Percentiles rank a stretch among this genome's conserved stretches.
These are phyloP conservation scores for Dicrostonyx torquatus DNA, from an alignment of 2,797 vertebrate species.

Conservation along the genomic window DNA sequence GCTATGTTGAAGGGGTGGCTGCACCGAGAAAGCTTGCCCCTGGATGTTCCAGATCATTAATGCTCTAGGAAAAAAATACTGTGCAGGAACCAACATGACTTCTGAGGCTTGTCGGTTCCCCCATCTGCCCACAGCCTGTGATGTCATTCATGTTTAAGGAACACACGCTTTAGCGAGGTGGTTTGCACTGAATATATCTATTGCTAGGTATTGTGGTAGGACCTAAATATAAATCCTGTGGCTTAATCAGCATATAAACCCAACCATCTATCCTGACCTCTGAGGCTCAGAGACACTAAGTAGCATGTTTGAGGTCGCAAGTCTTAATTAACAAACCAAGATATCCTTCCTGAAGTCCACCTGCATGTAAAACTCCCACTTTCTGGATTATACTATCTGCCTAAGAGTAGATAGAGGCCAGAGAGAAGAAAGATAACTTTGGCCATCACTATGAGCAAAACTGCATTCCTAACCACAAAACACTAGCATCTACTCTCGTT, in stretches of 20 bases:
- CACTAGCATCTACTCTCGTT: background rate
- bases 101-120: background rate
- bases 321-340: constrained; percentile 54
- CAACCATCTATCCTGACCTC: background rate
- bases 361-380: background rate
- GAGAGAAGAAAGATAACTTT: background rate
- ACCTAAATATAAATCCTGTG: constrained; percentile 52
- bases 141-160: constrained; percentile 33
- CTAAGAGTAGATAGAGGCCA: background rate
- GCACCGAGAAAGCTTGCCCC: background rate
- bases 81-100: background rate
- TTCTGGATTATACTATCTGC: background rate
- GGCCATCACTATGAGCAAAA: background rate
- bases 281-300: constrained; percentile 26
- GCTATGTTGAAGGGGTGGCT: background rate
- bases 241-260: background rate
- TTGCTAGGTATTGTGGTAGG: background rate
- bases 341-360: constrained; percentile 11
- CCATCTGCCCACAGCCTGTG: background rate
- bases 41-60: constrained; percentile 21
- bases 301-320: constrained; percentile 23
- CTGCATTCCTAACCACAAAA: constrained; percentile 9
- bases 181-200: constrained; percentile 24
- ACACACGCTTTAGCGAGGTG: background rate
- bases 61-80: constrained; percentile 9